A percentile compares a stretch with the other conserved stretches of the same genome.
phyloP scores from a whole-genome alignment of 2,113 vertebrate genomes.

The Labrus mixtus region DNA sequence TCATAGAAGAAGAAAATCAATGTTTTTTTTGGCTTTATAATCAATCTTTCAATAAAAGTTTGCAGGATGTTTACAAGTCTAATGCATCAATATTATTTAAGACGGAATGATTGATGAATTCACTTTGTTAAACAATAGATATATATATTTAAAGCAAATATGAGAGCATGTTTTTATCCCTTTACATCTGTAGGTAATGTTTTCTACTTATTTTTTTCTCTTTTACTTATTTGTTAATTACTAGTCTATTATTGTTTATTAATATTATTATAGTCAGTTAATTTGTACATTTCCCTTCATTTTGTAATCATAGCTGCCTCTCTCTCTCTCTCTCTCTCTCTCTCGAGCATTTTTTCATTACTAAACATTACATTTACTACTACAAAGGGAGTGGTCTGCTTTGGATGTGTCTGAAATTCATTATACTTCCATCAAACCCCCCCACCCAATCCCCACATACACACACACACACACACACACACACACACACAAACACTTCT shows the following conservation, averaged over 20 bases:
- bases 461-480: background rate
- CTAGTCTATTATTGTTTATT: no score
- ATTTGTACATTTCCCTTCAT: background rate
- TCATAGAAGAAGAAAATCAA: background rate
- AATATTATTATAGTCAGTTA: background rate
- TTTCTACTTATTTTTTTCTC: background rate
- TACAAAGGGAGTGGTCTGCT: conserved; percentile 30
- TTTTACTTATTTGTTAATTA: no score
- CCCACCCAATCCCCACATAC: background rate
- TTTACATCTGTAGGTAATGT: background rate
- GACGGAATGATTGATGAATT: no score
- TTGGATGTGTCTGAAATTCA: conserved; percentile 3
- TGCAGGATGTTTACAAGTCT: background rate
- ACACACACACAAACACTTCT: background rate
- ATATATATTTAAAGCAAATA: background rate
- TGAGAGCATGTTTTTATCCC: background rate
- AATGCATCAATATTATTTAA: no score
- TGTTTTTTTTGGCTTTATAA: background rate
- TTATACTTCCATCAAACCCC: conserved; percentile 56
- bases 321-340: no score
- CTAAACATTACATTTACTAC: background rate
- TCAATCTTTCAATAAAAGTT: background rate
- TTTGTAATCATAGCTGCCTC: no score
- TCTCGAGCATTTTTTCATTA: no score
- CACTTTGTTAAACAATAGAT: background rate